phyloP scores from a whole-genome alignment of 1,140 invertebrate species.

The Zaprionus davidi region DNA sequence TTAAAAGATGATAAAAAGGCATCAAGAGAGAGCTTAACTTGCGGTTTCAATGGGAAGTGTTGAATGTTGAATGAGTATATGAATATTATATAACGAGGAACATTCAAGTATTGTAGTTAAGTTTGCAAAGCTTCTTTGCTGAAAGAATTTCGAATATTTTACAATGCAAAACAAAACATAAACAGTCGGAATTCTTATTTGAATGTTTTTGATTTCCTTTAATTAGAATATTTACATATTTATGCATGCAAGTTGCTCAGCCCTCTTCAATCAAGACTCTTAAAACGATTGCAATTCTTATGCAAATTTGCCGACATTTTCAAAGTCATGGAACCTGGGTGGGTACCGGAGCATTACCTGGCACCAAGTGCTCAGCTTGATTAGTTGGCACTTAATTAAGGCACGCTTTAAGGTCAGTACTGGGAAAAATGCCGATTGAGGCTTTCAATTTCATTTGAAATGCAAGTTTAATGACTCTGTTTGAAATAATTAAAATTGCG shows the following conservation, averaged over 20 bases:
- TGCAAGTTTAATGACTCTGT: conserved; percentile 70
- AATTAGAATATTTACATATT: conserved; percentile 20
- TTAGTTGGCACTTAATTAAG: conserved; percentile 64
- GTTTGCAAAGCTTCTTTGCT: neutral
- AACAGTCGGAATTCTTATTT: neutral
- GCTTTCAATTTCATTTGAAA: conserved; percentile 52
- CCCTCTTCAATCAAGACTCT: conserved; percentile 24
- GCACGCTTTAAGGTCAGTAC: conserved; percentile 57
- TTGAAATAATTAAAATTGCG: conserved; percentile 40
- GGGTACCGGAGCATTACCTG: conserved; percentile 11
- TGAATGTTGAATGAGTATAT: neutral
- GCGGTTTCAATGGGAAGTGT: neutral
- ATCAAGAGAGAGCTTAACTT: neutral
- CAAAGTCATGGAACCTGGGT: conserved; percentile 37
- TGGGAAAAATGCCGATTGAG: neutral
- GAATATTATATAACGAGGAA: neutral
- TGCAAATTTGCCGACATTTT: conserved; percentile 49
- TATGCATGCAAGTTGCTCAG: conserved; percentile 24
- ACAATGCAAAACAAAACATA: neutral
- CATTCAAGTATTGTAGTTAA: neutral
- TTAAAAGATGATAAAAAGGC: conserved; percentile 16
- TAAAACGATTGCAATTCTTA: conserved; percentile 53
- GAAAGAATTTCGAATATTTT: neutral
- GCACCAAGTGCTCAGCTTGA: conserved; percentile 37
- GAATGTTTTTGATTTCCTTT: conserved; percentile 17